Percentiles rank a stretch among this genome's conserved stretches.
These are phyloP conservation scores for Enteromius radiatus DNA, from an alignment of 2,797 vertebrate genomes.

Conservation along the genomic window DNA sequence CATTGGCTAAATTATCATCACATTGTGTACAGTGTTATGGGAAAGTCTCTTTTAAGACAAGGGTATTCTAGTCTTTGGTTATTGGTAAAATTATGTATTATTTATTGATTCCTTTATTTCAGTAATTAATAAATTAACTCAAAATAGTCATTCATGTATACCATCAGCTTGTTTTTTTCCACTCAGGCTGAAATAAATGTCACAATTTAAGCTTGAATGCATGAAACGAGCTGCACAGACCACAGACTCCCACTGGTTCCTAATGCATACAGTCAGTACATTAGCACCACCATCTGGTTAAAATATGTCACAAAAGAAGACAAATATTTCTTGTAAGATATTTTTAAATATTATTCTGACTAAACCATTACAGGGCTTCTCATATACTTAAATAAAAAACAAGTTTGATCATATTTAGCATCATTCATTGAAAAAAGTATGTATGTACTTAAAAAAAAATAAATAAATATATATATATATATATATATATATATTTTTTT, in stretches of 20 bases:
- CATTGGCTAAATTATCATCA: too few species aligned
- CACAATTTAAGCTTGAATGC: background rate
- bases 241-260: background rate
- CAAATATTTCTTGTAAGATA: background rate
- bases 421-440: background rate
- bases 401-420: background rate
- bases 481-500: too few species aligned
- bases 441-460: too few species aligned
- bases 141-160: background rate
- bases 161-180: conserved; percentile 1
- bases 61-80: too few species aligned
- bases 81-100: background rate
- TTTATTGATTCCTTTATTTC: background rate
- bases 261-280: background rate
- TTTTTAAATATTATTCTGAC: too few species aligned
- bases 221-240: background rate
- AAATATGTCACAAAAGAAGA: background rate
- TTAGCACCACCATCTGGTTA: conserved; percentile 27
- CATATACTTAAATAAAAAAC: background rate
- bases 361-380: background rate
- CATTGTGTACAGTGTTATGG: background rate
- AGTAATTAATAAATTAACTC: background rate
- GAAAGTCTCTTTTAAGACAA: too few species aligned
- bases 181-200: background rate
- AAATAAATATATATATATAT: too few species aligned